These are phyloP conservation scores for Esperia sulphurella DNA, from an alignment of 2,888 invertebrate genomes.

Conservation along the genomic window DNA sequence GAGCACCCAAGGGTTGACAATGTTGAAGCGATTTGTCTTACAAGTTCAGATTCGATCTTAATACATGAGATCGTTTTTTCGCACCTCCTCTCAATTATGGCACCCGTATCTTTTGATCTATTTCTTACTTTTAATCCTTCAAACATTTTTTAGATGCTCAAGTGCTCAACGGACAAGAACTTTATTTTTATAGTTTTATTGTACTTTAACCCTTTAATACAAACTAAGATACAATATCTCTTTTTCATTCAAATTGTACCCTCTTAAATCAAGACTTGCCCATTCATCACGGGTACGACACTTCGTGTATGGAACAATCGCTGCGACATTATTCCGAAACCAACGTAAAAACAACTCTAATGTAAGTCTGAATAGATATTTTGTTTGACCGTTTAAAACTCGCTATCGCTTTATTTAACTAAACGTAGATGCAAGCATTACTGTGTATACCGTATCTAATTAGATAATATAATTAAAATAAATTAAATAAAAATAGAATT, in stretches of 20 bases:
- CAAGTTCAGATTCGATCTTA: constrained; percentile 62
- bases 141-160: constrained; percentile 13
- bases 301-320: constrained; percentile 44
- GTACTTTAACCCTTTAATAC: constrained; percentile 38
- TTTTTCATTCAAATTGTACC: constrained; percentile 53
- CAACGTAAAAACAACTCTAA: constrained; percentile 38
- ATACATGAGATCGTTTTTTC: constrained; percentile 59
- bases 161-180: constrained; percentile 19
- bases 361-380: constrained; percentile 15
- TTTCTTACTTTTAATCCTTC: constrained; percentile 20
- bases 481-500: constrained; percentile 24
- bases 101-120: constrained; percentile 20
- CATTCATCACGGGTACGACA: constrained; percentile 67
- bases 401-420: constrained; percentile 37
- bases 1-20: constrained; percentile 68
- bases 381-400: constrained; percentile 16
- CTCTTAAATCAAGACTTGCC: constrained; percentile 61
- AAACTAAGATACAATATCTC: constrained; percentile 47
- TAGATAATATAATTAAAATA: constrained; percentile 65
- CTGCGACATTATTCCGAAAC: constrained; percentile 25
- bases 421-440: constrained; percentile 64
- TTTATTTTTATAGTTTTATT: constrained; percentile 61
- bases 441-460: constrained; percentile 62
- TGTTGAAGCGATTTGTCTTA: constrained; percentile 70
- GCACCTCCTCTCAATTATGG: constrained; percentile 56